Base-by-base conservation (phyloP, 2,797 vertebrate species). In the Sylvilagus floridanus region DNA sequence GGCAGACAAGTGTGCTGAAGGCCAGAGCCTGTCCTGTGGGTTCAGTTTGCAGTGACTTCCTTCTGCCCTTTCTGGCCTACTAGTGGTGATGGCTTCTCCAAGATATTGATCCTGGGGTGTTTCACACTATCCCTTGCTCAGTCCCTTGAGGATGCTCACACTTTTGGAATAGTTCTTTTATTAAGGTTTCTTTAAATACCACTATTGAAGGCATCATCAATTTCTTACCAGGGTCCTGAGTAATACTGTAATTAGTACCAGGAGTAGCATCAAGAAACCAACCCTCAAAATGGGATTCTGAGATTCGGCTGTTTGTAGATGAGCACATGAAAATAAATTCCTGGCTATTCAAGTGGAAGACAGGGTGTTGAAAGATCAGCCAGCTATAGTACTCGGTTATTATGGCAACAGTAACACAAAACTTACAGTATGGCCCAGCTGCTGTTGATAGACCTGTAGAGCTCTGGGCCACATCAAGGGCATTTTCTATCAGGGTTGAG, bases 181-280 rank as follows among this genome's bases (percentile, higher is more conserved):
- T 42, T 21, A 93, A 92, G 62, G 10, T 77, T 57, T 87, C 52
- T 77, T 85, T 65, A 71, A 90, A 72, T 22, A 72, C 42, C 30
- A 30, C 63, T 73, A 50, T 82, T 81, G 1, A 77, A 77, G 76
- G 9, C 68, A 30, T 22, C 37, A 50, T 32, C 42, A 86, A 9
- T 50, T 35, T 86, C 76, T 71, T 86, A 50, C 68, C 47, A 32
- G 28, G 35, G 16, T 87, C 26, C 22, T 79, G 21, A 93, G 68
- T 57, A 79, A 52, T 71, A 71, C 26, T 4, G 65, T 35, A 73
- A 32, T 84, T 90, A 62, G 52, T 62, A 87, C 13, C 32, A 82
- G 21, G 28, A 73, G 21, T 54, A 16, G 52, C 35, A 3, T 65
- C 60, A 93, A 10, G 8, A 65, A 93, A 66, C 24, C 24, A 10